A percentile compares a stretch with the other conserved stretches of the same genome.
Conservation (phyloP, 2,888 invertebrate genomes). For the Limnephilus lunatus region DNA sequence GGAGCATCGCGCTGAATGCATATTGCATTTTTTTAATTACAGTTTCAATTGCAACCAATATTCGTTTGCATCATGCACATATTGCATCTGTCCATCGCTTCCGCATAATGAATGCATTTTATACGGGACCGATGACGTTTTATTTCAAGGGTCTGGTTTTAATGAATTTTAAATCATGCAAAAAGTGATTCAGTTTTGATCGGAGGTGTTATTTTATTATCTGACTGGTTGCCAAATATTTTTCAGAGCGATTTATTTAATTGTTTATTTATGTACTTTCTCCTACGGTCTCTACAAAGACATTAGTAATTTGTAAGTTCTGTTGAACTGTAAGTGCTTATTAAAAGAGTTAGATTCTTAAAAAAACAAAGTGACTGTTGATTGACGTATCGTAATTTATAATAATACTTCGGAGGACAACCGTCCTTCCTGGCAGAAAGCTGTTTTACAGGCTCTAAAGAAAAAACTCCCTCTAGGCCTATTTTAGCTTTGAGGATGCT, state of each 20-base stretch:
- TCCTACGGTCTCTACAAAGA: too few relatives aligned
- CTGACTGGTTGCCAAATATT: neutral
- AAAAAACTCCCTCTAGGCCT: too few relatives aligned
- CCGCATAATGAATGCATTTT: constrained; percentile 24
- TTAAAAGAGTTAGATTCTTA: too few relatives aligned
- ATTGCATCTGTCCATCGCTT: constrained; percentile 39
- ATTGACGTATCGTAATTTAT: too few relatives aligned
- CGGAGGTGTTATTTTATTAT: neutral
- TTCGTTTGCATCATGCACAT: constrained; percentile 47
- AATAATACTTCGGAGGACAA: too few relatives aligned
- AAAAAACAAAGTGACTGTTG: too few relatives aligned
- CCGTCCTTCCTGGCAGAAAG: too few relatives aligned
- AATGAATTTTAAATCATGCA: neutral
- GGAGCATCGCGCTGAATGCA: constrained; percentile 11
- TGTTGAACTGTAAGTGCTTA: too few relatives aligned
- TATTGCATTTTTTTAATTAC: constrained; percentile 59
- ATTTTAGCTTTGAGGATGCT: too few relatives aligned
- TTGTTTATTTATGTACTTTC: too few relatives aligned
- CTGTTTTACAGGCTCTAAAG: too few relatives aligned
- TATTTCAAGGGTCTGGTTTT: neutral
- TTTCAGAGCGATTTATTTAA: neutral
- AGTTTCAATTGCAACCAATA: constrained; percentile 57
- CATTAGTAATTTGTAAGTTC: too few relatives aligned
- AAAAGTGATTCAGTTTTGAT: neutral
- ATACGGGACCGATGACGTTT: neutral